These are phyloP conservation scores for Gadus chalcogrammus DNA, from an alignment of 2,113 vertebrate species.

Conservation along the genomic window DNA sequence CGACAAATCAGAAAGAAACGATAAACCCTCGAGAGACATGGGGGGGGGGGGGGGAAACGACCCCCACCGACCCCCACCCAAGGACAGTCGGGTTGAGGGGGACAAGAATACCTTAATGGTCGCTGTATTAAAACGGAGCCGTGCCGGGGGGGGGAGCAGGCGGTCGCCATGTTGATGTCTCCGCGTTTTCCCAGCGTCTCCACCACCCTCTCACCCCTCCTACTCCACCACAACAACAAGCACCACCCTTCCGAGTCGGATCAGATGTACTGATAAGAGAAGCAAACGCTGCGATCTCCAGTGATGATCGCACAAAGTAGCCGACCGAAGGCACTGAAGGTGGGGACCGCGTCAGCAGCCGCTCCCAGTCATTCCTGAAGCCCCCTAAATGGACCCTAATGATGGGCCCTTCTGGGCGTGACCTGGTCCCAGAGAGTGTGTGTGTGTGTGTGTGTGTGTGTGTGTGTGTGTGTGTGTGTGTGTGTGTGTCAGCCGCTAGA, in stretches of 20 bases:
- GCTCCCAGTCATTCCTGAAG: no score
- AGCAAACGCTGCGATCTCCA: no score
- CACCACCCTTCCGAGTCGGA: no score
- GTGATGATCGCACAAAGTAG: no score
- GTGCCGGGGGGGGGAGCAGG: conserved; percentile 25
- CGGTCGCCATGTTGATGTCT: conserved; percentile 73
- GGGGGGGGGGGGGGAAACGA: background rate
- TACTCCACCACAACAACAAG: background rate
- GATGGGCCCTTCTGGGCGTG: conserved; percentile 53
- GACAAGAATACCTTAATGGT: conserved; percentile 48
- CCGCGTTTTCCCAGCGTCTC: conserved; percentile 28
- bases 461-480: no score
- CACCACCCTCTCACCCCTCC: background rate
- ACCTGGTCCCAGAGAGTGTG: conserved; percentile 38
- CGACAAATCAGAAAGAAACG: background rate
- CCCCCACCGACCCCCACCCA: background rate
- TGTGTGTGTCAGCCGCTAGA: no score
- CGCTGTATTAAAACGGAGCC: conserved; percentile 28
- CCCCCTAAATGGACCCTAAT: conserved; percentile 5
- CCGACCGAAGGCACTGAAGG: no score
- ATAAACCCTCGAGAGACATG: background rate
- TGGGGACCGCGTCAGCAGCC: no score
- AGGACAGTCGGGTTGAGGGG: background rate
- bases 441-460: no score
- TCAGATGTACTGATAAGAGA: no score